These are phyloP conservation scores for Ypsolopha sequella DNA, from an alignment of 2,888 invertebrate genomes.

Conservation along the genomic window DNA sequence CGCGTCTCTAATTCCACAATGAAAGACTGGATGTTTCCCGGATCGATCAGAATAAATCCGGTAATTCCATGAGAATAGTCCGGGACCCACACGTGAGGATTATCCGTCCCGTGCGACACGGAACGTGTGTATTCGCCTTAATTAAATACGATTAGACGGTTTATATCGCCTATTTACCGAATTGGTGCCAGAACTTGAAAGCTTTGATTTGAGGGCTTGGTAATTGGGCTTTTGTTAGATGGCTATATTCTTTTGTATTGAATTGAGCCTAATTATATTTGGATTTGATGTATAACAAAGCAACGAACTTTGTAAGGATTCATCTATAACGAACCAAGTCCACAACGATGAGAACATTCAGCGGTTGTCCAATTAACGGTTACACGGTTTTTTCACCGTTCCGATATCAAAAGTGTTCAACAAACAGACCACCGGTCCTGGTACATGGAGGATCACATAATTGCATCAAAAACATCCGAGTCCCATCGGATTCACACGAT, in stretches of 20 bases:
- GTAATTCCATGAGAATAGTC: constrained; percentile 2
- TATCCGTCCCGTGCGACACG: neutral
- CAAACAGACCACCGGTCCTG: neutral
- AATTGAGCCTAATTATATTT: no score
- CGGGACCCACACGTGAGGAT: neutral
- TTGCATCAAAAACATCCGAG: neutral
- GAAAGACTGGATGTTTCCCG: neutral
- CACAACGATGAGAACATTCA: no score
- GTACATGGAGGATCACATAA: neutral
- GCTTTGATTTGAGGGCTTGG: no score
- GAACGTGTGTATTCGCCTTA: neutral
- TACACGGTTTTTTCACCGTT: neutral
- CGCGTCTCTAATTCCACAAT: constrained; percentile 2
- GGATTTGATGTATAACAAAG: no score
- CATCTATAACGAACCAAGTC: no score
- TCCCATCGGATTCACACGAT: neutral
- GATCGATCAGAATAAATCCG: constrained; percentile 1
- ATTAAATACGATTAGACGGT: neutral
- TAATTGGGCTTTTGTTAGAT: no score
- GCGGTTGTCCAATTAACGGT: no score
- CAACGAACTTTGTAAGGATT: no score
- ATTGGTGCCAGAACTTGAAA: no score
- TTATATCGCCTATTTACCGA: no score
- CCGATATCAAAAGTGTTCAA: neutral
- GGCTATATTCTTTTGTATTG: no score